A percentile compares a stretch with the other conserved stretches of the same genome.
These are phyloP conservation scores for Theretra japonica DNA, from an alignment of 2,888 invertebrate genomes.

Conservation along the genomic window DNA sequence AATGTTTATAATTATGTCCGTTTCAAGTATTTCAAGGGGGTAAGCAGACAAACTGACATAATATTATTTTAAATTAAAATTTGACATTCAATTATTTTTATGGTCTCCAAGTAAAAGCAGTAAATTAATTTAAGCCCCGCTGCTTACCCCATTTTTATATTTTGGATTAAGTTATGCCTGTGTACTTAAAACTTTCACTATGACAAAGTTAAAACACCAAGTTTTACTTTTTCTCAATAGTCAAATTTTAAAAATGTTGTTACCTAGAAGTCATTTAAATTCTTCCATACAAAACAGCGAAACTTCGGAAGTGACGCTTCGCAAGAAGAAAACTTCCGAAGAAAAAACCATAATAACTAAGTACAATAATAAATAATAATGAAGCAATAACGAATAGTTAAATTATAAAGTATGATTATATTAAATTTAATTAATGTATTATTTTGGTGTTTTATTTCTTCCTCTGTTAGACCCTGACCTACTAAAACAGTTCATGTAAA, in stretches of 20 bases:
- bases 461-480: neutral
- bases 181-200: neutral
- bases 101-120: no score
- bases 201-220: constrained; percentile 1
- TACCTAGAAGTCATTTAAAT: neutral
- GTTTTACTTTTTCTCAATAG: neutral
- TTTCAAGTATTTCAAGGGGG: no score
- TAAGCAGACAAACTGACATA: no score
- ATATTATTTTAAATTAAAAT: no score
- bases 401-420: constrained; percentile 38
- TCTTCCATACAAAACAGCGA: neutral
- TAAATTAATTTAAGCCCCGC: neutral
- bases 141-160: neutral
- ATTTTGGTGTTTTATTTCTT: constrained; percentile 51
- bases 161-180: neutral
- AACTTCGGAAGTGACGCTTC: neutral
- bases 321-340: neutral
- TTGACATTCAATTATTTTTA: no score
- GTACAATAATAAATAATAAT: constrained; percentile 41
- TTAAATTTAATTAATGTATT: constrained; percentile 66
- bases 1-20: no score
- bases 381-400: constrained; percentile 66
- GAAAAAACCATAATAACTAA: constrained; percentile 21
- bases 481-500: no score
- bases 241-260: neutral